A percentile compares a stretch with the other conserved stretches of the same genome.
These are phyloP conservation scores for Trichechus manatus DNA, from an alignment of 2,113 vertebrate genomes.

Conservation along the genomic window DNA sequence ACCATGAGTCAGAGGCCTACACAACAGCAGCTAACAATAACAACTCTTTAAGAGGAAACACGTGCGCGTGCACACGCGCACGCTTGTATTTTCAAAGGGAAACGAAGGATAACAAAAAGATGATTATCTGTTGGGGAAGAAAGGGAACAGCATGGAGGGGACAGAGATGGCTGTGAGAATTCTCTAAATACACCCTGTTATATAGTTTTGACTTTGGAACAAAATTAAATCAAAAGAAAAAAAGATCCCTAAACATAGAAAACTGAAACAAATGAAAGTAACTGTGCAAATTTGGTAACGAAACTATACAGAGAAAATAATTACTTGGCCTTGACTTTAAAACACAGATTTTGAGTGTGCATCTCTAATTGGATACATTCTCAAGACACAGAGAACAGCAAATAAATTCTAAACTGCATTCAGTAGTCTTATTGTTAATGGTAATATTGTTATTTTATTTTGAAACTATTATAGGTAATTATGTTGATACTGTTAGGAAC, in stretches of 20 bases:
- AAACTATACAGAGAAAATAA: slow-evolving; percentile 15
- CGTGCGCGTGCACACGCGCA: background rate
- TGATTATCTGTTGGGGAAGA: background rate
- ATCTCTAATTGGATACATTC: background rate
- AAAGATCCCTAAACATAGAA: slow-evolving; percentile 19
- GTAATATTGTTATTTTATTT: slow-evolving; percentile 23
- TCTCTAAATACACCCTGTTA: slow-evolving; percentile 41
- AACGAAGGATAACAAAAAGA: background rate
- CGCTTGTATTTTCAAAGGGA: slow-evolving; percentile 5
- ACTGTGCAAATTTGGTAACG: background rate
- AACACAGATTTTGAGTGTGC: slow-evolving; percentile 11
- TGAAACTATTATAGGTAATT: background rate
- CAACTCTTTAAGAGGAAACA: background rate
- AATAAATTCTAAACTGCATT: slow-evolving; percentile 27
- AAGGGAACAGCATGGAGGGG: background rate
- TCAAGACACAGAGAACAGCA: background rate
- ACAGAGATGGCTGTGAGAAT: background rate
- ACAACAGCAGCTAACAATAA: too few relatives aligned
- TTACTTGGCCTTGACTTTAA: slow-evolving; percentile 27
- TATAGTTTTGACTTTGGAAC: slow-evolving; percentile 12
- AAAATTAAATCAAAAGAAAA: slow-evolving; percentile 55
- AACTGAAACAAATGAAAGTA: slow-evolving; percentile 32
- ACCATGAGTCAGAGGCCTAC: too few relatives aligned
- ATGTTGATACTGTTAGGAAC: background rate
- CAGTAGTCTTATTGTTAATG: slow-evolving; percentile 41